phyloP scores from a whole-genome alignment of 2,113 vertebrate species.

The Leptobrachium ailaonicum region DNA sequence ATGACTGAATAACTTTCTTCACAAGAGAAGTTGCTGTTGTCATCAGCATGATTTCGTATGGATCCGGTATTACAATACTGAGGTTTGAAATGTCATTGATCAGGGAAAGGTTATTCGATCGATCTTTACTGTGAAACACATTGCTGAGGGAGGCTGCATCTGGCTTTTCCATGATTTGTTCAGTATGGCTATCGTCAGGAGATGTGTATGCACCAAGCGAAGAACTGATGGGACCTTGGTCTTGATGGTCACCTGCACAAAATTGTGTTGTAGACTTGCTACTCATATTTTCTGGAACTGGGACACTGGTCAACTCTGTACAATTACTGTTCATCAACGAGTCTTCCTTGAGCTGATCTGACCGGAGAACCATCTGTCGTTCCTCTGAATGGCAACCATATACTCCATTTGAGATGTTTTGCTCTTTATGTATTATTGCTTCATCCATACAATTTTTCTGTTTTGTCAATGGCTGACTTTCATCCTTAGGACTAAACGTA shows the following conservation, averaged over 20 bases:
- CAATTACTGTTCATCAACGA: background rate
- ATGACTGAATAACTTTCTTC: slow-evolving; percentile 74
- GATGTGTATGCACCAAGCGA: too few relatives aligned
- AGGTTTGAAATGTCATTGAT: background rate
- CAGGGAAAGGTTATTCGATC: background rate
- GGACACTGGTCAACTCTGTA: background rate
- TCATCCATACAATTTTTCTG: slow-evolving; percentile 39
- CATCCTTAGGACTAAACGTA: slow-evolving; percentile 19
- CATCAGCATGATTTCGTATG: slow-evolving; percentile 67
- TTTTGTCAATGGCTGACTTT: slow-evolving; percentile 56
- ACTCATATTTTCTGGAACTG: background rate
- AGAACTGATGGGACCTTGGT: too few relatives aligned
- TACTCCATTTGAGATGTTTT: background rate
- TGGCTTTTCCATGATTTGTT: background rate
- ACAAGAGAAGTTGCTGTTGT: slow-evolving; percentile 72
- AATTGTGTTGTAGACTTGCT: background rate
- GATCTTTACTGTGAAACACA: background rate
- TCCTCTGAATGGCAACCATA: background rate
- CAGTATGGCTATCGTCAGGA: background rate
- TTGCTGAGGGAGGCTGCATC: background rate
- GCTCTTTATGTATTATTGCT: accelerated
- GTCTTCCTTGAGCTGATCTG: background rate
- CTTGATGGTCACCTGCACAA: background rate
- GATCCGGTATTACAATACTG: slow-evolving; percentile 61
- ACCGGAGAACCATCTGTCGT: background rate